Conservation (phyloP, 2,113 vertebrate genomes). For the Petaurus breviceps region DNA sequence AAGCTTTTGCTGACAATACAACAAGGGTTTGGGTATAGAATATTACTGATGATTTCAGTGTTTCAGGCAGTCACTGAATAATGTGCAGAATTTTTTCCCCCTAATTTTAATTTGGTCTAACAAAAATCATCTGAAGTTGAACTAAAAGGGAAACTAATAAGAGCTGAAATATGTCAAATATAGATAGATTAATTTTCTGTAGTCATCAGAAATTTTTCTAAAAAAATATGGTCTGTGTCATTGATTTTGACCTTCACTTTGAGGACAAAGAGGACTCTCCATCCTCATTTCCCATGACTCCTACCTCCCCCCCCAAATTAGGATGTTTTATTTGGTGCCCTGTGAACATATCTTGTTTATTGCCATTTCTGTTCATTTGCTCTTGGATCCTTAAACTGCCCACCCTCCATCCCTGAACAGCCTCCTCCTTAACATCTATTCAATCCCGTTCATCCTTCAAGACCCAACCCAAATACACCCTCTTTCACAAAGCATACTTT, state of each 20-base stretch:
- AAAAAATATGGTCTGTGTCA: neutral
- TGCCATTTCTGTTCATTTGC: neutral
- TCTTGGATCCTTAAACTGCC: neutral
- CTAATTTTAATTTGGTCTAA: neutral
- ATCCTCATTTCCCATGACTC: neutral
- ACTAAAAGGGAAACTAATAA: neutral
- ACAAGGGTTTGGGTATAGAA: conserved; percentile 1
- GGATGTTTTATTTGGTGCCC: neutral
- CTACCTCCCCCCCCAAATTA: neutral
- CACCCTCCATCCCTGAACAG: neutral
- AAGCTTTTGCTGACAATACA: conserved; percentile 26
- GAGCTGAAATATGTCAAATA: neutral
- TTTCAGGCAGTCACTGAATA: neutral
- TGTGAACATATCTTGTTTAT: neutral
- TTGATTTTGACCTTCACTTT: neutral
- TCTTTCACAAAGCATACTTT: neutral
- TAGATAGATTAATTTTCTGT: neutral
- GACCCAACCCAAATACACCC: neutral
- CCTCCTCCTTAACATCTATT: neutral
- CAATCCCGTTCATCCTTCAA: neutral
- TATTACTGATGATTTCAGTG: conserved; percentile 3
- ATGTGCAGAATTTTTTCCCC: neutral
- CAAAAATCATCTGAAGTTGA: conserved; percentile 8
- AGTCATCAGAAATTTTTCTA: neutral
- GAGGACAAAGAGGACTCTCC: neutral